Evolutionary conservation across 1,140 invertebrate genomes (phyloP), one percentile per base, ranked within the genome.

Genomic region (Drosophila busckii): DNA sequence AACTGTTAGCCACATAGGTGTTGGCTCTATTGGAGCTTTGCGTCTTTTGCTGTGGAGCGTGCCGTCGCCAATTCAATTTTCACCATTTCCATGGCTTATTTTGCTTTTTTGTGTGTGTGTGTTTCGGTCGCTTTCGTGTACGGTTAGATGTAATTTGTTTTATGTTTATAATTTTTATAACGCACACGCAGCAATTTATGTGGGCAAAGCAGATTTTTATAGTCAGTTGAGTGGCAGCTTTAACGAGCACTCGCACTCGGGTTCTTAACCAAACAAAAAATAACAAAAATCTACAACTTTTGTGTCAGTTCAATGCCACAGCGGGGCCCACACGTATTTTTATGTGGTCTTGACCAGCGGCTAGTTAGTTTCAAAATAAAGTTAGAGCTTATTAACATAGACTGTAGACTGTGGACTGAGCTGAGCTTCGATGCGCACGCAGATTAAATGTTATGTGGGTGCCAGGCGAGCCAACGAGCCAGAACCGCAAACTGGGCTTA

Each of bases 61-160:
- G 73, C 73, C 71, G 53, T 68, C 54, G 68, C 58, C 73, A 73
- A 80, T 71, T 78, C 62, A 80, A 80, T 78, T 78, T 68, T 78
- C 70, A 76, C 52, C 67, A 69, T 71, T 71, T 67, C 42, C 44
- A 50, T 26, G 70, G 55, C 28, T 4, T 22, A 50, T 59, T 37
- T 40, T 12, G 29, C n/a, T n/a, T n/a, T n/a, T n/a, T n/a, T n/a
- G n/a, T n/a, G n/a, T n/a, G n/a, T n/a, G n/a, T n/a, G n/a, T n/a
- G n/a, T n/a, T n/a, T n/a, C n/a, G n/a, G n/a, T 42, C 38, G 61
- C 55, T 64, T 46, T 64, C 55, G 48, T 35, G 42, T 71, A 80
- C 63, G 60, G 62, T 80, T 80, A 71, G 73, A 68, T 35, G 41
- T 80, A 78, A 78, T 78, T 78, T 78, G 73, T 80, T 80, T 67